Evolutionary conservation across 2,888 invertebrate species (phyloP).

Genomic region (Drosophila gaucha): DNA sequence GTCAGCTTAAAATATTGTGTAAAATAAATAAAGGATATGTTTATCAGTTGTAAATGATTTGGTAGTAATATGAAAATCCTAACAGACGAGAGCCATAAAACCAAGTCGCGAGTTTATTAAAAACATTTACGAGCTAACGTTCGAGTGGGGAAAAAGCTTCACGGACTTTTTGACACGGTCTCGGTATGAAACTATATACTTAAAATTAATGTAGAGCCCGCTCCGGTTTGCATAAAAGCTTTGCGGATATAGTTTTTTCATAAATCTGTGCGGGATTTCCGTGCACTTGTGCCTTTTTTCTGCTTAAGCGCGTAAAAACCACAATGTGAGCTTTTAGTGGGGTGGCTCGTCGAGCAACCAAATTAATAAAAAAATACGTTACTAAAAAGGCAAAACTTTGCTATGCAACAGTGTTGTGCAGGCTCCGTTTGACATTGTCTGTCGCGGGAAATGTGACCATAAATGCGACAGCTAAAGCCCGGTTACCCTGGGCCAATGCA

Average conservation of each 20-base stretch:
- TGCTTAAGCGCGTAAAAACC: constrained; percentile 35
- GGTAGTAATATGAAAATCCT: neutral
- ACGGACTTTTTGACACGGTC: constrained; percentile 12
- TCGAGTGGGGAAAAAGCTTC: constrained; percentile 10
- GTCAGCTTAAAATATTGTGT: too few species aligned
- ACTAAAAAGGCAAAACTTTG: constrained; percentile 34
- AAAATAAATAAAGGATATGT: neutral
- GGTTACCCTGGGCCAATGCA: constrained; percentile 57
- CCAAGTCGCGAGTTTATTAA: constrained; percentile 5
- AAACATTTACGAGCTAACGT: constrained; percentile 28
- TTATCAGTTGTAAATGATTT: neutral
- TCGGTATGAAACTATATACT: constrained; percentile 26
- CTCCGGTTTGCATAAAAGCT: constrained; percentile 15
- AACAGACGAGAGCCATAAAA: too few species aligned
- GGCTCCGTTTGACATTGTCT: constrained; percentile 43
- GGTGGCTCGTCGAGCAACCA: constrained; percentile 20
- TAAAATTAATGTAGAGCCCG: constrained; percentile 39
- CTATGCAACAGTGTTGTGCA: constrained; percentile 21
- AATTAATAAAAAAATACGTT: constrained; percentile 56
- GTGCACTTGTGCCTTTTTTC: constrained; percentile 19
- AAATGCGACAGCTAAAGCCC: constrained; percentile 51
- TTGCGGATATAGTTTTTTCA: constrained; percentile 32
- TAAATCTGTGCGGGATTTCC: constrained; percentile 49
- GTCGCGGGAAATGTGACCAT: constrained; percentile 58
- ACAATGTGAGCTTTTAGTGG: constrained; percentile 54